These are phyloP conservation scores for Octopus bimaculoides DNA, from an alignment of 1,140 invertebrate species.

Conservation along the genomic window DNA sequence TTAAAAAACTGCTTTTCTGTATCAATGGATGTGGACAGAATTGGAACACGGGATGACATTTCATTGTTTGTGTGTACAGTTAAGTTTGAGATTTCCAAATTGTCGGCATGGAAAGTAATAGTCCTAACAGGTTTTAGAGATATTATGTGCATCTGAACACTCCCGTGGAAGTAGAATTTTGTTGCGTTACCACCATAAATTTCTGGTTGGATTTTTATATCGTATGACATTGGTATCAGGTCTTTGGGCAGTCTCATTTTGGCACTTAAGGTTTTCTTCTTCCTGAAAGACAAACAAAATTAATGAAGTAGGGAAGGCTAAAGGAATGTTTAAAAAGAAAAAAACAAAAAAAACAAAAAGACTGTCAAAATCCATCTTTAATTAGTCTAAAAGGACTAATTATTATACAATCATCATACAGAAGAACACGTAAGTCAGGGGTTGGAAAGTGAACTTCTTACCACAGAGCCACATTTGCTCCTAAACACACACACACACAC, in stretches of 20 bases:
- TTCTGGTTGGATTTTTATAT: slow-evolving; percentile 37
- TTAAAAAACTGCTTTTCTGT: slow-evolving; percentile 65
- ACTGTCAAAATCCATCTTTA: too few relatives aligned
- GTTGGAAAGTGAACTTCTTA: too few relatives aligned
- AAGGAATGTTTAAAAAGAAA: too few relatives aligned
- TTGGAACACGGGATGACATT: slow-evolving; percentile 10
- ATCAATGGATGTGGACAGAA: slow-evolving; percentile 54
- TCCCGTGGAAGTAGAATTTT: slow-evolving; percentile 65
- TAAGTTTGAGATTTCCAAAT: slow-evolving; percentile 4
- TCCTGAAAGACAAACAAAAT: too few relatives aligned
- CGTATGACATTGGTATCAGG: slow-evolving; percentile 37
- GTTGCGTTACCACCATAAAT: slow-evolving; percentile 30
- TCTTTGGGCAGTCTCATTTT: slow-evolving; percentile 28
- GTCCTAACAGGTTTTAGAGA: slow-evolving; percentile 62
- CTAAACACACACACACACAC: too few relatives aligned
- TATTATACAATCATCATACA: too few relatives aligned
- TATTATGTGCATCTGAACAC: slow-evolving; percentile 67
- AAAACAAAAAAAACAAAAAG: too few relatives aligned
- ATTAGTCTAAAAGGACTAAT: too few relatives aligned
- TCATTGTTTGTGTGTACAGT: neutral
- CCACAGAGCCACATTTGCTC: too few relatives aligned
- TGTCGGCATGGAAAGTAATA: slow-evolving; percentile 66
- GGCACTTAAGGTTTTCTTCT: too few relatives aligned
- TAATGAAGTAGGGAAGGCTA: too few relatives aligned
- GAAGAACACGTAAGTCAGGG: too few relatives aligned